These are phyloP conservation scores for Dryocosmus kuriphilus DNA, from an alignment of 2,888 invertebrate genomes.

Conservation along the genomic window DNA sequence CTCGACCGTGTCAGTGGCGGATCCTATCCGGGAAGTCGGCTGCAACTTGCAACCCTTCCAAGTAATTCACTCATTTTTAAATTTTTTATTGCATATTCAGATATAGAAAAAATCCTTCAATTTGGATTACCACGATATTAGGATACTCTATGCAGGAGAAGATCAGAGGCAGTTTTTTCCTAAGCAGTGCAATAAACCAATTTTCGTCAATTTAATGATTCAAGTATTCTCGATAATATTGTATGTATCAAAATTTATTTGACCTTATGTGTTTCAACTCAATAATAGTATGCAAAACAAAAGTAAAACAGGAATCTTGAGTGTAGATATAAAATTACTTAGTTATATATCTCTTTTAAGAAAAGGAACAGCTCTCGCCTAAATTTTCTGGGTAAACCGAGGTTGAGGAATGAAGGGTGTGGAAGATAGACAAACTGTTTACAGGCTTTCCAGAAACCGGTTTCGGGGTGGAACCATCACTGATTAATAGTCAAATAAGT, in stretches of 20 bases:
- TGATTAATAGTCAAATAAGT: background rate
- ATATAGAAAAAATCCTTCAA: too few relatives aligned
- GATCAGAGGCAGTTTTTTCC: too few relatives aligned
- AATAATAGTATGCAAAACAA: background rate
- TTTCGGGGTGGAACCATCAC: constrained; percentile 23
- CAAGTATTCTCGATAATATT: too few relatives aligned
- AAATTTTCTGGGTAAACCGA: constrained; percentile 6
- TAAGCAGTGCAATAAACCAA: too few relatives aligned
- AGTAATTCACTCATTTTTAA: background rate
- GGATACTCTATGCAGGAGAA: too few relatives aligned
- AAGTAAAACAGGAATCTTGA: constrained; percentile 2
- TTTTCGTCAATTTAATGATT: too few relatives aligned
- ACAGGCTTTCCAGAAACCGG: constrained; percentile 19
- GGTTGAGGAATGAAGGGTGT: constrained; percentile 23
- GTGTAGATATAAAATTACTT: constrained; percentile 3
- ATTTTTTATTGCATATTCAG: background rate
- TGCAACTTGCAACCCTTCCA: background rate
- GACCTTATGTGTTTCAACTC: background rate
- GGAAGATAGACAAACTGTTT: constrained; percentile 22
- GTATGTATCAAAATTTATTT: background rate
- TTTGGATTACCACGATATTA: too few relatives aligned
- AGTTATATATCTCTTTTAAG: background rate
- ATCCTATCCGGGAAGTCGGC: background rate
- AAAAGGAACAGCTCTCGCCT: background rate
- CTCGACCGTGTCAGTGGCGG: constrained; percentile 14